Evolutionary conservation across 1,140 invertebrate genomes (phyloP), one percentile per base, ranked within the genome.

Genomic region (Cheumatopsyche charites): DNA sequence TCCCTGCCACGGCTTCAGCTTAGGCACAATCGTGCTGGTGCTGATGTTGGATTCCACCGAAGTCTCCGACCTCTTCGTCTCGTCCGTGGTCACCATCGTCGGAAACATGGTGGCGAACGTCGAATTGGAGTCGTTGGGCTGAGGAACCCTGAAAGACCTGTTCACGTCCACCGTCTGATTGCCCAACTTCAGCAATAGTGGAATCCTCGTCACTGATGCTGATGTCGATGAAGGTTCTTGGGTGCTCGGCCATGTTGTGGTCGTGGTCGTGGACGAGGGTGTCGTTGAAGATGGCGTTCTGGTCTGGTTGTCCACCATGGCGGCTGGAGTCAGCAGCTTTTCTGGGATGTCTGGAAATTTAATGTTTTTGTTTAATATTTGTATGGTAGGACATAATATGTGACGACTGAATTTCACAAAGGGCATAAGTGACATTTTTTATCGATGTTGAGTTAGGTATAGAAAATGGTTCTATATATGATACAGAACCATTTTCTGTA

Each of bases 111-210:
- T 45, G 25, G n/a, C 25, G 36, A 42, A 36, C 23, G 36, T 67
- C 67, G 61, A 36, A 19, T 55, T 49, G 26, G 66, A 36, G 7
- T 65, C 62, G 62, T 78, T 6, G 12, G 80, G 76, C 67, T 80
- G 82, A 11, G 83, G 82, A 12, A 84, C 82, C 79, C 82, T 83
- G 75, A 84, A 84, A 0, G 82, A 78, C 65, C 82, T 84, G 3
- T 82, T 83, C 69, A 82, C 81, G 68, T 84, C 83, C 5, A 84
- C 83, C 5, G 83, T 84, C 5, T 82, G 83, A 76, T 83, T 83
- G 15, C 83, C 83, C 13, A 84, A 79, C 12, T 77, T 76, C 11
- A 84, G 77, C 78, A 82, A 80, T 6, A 82, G 78, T 9, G 82
- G 82, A 9, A 71, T 19, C 41, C 74, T 72, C 25, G 74, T 75